Percentiles rank a stretch among this genome's conserved stretches.
These are phyloP conservation scores for Dendrolimus punctatus DNA, from an alignment of 1,140 invertebrate species.

Conservation along the genomic window DNA sequence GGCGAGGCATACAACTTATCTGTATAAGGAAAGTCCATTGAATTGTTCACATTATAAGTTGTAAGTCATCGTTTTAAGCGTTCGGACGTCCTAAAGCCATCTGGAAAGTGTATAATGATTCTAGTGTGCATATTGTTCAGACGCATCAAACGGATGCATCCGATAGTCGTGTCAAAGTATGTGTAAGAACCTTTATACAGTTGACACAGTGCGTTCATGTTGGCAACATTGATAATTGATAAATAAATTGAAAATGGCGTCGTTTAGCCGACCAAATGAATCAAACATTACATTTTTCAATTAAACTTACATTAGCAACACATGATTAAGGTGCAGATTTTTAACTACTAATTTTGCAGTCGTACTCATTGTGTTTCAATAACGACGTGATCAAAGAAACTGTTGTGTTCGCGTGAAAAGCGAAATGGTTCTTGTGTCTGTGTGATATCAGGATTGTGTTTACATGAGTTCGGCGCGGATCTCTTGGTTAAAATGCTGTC, in stretches of 20 bases:
- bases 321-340: neutral
- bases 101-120: too few species aligned
- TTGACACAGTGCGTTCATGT: too few species aligned
- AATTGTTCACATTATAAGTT: too few species aligned
- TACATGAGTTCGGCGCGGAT: constrained; percentile 56
- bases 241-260: constrained; percentile 68
- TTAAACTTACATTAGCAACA: constrained; percentile 18
- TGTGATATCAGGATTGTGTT: constrained; percentile 43
- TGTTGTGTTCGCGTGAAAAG: constrained; percentile 29
- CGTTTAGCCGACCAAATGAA: constrained; percentile 62
- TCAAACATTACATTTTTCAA: constrained; percentile 47
- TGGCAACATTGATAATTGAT: constrained; percentile 16
- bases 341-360: neutral
- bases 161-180: constrained; percentile 5
- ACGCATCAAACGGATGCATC: too few species aligned
- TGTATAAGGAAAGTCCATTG: too few species aligned
- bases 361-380: constrained; percentile 12
- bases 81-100: too few species aligned
- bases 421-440: constrained; percentile 46
- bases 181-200: constrained; percentile 21
- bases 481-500: constrained; percentile 60
- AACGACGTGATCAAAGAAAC: constrained; percentile 19
- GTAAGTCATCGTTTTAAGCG: too few species aligned
- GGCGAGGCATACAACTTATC: too few species aligned
- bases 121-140: too few species aligned